phyloP scores from a whole-genome alignment of 2,113 vertebrate species.

The Delphinapterus leucas region DNA sequence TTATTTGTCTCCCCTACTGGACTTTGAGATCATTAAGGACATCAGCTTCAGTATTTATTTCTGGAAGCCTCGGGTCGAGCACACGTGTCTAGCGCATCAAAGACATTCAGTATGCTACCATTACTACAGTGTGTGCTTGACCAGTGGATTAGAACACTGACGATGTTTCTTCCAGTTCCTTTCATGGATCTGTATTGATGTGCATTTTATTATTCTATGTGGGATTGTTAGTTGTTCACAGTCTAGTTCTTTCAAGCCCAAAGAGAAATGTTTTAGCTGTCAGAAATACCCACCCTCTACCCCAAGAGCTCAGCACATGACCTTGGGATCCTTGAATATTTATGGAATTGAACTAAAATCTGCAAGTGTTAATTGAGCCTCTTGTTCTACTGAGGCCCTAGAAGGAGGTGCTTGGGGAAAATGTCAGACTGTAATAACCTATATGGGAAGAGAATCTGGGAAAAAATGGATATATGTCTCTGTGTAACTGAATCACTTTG shows the following conservation, averaged over 20 bases:
- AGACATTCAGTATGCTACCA: neutral
- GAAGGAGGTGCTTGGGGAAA: neutral
- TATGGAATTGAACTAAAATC: constrained; percentile 9
- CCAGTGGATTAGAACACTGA: neutral
- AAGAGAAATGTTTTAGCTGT: neutral
- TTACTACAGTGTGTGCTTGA: neutral
- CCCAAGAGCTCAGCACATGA: neutral
- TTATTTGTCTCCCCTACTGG: neutral
- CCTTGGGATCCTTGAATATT: neutral
- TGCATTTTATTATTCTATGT: neutral
- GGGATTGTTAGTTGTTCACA: neutral
- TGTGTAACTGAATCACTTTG: neutral
- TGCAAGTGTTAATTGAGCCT: neutral
- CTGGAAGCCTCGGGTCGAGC: neutral
- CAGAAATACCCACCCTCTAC: neutral
- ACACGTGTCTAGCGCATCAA: neutral
- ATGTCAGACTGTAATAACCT: neutral
- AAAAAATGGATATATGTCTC: neutral
- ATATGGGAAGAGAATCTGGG: neutral
- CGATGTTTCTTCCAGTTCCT: neutral
- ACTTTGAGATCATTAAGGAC: neutral
- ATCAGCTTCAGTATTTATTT: neutral
- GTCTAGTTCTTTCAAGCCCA: constrained; percentile 13
- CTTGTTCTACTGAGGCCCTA: neutral
- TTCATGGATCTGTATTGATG: neutral